Conservation (phyloP, 2,113 vertebrate species). For the Martes martes region DNA sequence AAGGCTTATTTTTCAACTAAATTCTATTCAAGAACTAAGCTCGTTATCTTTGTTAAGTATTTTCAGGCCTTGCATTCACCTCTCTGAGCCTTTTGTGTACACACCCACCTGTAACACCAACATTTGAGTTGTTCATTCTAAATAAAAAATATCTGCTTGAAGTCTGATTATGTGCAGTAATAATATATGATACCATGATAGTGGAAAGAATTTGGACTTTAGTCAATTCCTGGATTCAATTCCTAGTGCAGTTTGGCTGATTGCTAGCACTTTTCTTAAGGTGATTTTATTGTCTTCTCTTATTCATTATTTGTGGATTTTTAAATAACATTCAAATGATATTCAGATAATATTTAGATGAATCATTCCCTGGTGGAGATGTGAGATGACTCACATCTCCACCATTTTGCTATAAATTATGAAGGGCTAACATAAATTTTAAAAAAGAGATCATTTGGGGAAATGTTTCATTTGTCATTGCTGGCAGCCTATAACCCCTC, state of each 20-base stretch:
- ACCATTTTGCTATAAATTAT: conserved; percentile 22
- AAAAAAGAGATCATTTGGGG: neutral
- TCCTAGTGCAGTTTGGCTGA: neutral
- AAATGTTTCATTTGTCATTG: neutral
- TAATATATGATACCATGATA: neutral
- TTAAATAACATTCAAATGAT: neutral
- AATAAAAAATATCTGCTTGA: neutral
- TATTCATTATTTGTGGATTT: neutral
- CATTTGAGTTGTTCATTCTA: neutral
- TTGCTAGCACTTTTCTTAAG: neutral
- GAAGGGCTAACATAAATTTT: neutral
- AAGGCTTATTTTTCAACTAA: neutral
- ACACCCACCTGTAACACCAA: neutral
- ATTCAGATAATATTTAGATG: neutral
- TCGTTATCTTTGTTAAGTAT: neutral
- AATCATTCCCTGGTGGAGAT: neutral
- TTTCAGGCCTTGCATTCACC: neutral
- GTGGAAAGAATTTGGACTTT: neutral
- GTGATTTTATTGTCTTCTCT: neutral
- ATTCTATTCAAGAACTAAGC: neutral
- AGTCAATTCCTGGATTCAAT: neutral
- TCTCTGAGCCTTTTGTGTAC: neutral
- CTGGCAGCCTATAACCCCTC: neutral
- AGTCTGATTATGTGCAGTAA: neutral
- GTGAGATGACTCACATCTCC: neutral